Base-by-base conservation (phyloP, 2,888 invertebrate species). In the Agrilus biguttatus region DNA sequence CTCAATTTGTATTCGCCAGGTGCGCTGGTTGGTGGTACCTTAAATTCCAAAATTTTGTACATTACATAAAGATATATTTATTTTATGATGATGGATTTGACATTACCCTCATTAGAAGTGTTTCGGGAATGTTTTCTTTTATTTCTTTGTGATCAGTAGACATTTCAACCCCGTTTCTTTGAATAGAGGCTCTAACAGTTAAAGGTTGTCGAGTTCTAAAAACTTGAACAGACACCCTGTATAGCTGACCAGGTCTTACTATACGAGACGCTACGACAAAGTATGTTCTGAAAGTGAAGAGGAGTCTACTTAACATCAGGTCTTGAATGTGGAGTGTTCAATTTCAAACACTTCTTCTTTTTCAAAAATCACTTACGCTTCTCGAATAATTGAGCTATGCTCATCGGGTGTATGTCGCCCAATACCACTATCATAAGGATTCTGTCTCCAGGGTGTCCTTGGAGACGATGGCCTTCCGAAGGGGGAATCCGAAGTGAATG, bases 191-290 rank as follows among this genome's bases (percentile, higher is more conserved):
- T 47, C 89, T 74, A 2, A 95, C 82, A 2, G 83, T 84, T 61
- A 95, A 78, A 32, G 87, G 85, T 46, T 83, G 71, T 41, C 80
- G 78, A 7, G 86, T 80, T 58, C 80, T 76, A 28, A 93, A 69
- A 33, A 95, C 81, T 42, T 84, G 85, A 0, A 88, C 91, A 0
- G 85, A 83, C 6, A 93, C 80, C 56, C 88, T 80, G 63, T 91
- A 91, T 43, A 93, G 79, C 57, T 92, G 87, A 0, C 88, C 89
- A 0, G 96, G 95, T 5, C 93, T 76, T 10, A 96, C 85, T 76
- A 88, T 83, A 51, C 79, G 78, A 4, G 93, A 91, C 1, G 93
- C 89, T 23, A 95, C 84, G 49, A 96, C 79, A 59, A 96, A 90
- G 64, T 93, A 95, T 8, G 89, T 88, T 46, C 90, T 90, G 68